Percentiles rank a stretch among this genome's conserved stretches.
Evolutionary conservation across 2,888 invertebrate species (phyloP).

Genomic region (Nephrotoma guestfalica): DNA sequence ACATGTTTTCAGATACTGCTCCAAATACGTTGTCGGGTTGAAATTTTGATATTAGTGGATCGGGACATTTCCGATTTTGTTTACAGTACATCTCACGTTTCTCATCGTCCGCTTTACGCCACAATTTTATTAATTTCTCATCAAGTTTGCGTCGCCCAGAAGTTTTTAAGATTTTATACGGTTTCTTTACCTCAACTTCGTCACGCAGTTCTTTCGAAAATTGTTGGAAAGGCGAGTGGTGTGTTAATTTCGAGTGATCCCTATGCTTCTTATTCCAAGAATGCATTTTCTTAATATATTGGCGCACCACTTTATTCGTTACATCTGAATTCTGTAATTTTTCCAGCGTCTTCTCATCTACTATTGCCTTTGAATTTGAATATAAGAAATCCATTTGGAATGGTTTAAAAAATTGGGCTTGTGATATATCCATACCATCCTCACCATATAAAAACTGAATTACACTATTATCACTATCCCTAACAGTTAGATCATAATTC

Average conservation of each 20-base stretch:
- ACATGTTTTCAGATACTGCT: slow-evolving; percentile 68
- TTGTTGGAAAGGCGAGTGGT: slow-evolving; percentile 39
- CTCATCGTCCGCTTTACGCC: slow-evolving; percentile 47
- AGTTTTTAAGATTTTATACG: slow-evolving; percentile 33
- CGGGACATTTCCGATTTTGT: slow-evolving; percentile 44
- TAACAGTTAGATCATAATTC: slow-evolving; percentile 86
- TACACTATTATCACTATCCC: slow-evolving; percentile 86
- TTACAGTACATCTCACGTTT: slow-evolving; percentile 38
- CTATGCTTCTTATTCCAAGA: slow-evolving; percentile 48
- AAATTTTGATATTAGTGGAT: slow-evolving; percentile 54
- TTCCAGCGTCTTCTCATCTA: slow-evolving; percentile 40
- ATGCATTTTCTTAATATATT: slow-evolving; percentile 40
- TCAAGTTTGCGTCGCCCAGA: slow-evolving; percentile 45
- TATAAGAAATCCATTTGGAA: slow-evolving; percentile 67
- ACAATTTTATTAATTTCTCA: slow-evolving; percentile 46
- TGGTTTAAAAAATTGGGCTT: slow-evolving; percentile 66
- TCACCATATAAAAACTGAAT: slow-evolving; percentile 91
- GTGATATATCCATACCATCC: slow-evolving; percentile 81
- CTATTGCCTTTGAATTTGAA: slow-evolving; percentile 57
- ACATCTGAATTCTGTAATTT: slow-evolving; percentile 39
- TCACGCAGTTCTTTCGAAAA: slow-evolving; percentile 41
- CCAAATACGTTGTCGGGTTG: slow-evolving; percentile 68
- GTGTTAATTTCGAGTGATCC: slow-evolving; percentile 30
- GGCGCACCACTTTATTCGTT: slow-evolving; percentile 36
- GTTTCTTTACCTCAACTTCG: slow-evolving; percentile 33